A percentile compares a stretch with the other conserved stretches of the same genome.
Conservation (phyloP, 2,888 invertebrate species). For the Lathronympha strigana region DNA sequence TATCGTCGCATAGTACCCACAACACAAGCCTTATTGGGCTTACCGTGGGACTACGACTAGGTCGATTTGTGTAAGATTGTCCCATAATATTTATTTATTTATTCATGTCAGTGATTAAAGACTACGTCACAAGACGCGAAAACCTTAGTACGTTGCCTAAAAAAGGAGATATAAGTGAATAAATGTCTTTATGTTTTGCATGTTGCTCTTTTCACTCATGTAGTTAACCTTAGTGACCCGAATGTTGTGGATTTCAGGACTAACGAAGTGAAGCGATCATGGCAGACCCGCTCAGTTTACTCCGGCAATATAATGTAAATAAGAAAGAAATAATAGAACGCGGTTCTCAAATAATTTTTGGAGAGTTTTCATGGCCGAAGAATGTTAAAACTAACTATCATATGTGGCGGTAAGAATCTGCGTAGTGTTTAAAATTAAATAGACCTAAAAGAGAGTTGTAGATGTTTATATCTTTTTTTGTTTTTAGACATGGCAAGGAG, state of each 20-base stretch:
- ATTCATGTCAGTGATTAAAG: constrained; percentile 4
- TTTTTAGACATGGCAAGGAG: constrained; percentile 93
- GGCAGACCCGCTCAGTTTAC: constrained; percentile 98
- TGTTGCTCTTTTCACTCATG: not conserved
- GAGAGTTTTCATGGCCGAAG: constrained; percentile 99
- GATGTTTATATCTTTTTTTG: constrained; percentile 26
- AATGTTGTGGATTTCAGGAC: constrained; percentile 20
- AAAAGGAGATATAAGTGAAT: constrained; percentile 11
- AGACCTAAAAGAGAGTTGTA: not conserved
- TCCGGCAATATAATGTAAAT: constrained; percentile 98
- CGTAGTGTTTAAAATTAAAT: not conserved
- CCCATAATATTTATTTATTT: too few relatives aligned
- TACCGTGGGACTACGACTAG: too few relatives aligned
- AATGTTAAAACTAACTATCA: constrained; percentile 99
- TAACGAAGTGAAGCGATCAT: constrained; percentile 81
- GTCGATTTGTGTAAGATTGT: too few relatives aligned
- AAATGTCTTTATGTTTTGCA: too few relatives aligned
- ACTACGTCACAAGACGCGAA: constrained; percentile 35
- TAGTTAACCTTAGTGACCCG: not conserved
- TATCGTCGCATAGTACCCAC: too few relatives aligned
- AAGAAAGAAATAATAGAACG: constrained; percentile 98
- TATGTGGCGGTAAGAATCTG: constrained; percentile 94
- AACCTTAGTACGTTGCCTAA: not conserved
- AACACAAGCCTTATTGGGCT: too few relatives aligned
- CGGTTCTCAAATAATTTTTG: constrained; percentile 98